Percentiles rank a stretch among this genome's conserved stretches.
These are phyloP conservation scores for Hippocampus barbouri DNA, from an alignment of 2,113 vertebrate genomes.

Conservation along the genomic window DNA sequence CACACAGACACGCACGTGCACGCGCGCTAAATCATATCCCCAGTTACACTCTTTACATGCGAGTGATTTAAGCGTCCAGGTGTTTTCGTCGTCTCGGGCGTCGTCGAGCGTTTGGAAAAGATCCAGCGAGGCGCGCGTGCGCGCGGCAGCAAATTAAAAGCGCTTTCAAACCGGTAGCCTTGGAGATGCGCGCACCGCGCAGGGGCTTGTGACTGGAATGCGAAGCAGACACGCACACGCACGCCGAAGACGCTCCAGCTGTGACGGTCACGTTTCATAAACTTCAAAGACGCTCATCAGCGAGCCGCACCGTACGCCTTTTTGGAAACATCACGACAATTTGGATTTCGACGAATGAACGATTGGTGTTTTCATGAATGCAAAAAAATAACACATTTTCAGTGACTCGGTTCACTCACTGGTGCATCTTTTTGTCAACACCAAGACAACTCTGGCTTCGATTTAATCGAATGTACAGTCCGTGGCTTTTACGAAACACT, in stretches of 20 bases:
- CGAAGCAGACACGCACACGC: not conserved
- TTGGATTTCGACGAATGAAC: not conserved
- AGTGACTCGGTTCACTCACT: too few relatives aligned
- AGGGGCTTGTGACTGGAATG: not conserved
- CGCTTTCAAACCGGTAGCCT: not conserved
- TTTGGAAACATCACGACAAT: not conserved
- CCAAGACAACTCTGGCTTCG: too few relatives aligned
- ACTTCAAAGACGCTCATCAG: too few relatives aligned
- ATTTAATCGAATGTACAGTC: too few relatives aligned
- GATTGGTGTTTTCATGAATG: too few relatives aligned
- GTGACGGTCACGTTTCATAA: not conserved
- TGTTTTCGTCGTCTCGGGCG: not conserved
- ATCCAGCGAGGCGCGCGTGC: not conserved
- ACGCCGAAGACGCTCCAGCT: not conserved
- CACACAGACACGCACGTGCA: conserved; percentile 64
- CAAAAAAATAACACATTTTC: too few relatives aligned
- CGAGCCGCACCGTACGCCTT: not conserved
- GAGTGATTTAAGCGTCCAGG: conserved; percentile 2
- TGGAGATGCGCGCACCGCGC: not conserved
- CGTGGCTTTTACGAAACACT: too few relatives aligned
- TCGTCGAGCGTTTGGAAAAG: not conserved
- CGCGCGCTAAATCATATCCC: conserved; percentile 54
- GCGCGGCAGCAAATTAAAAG: not conserved
- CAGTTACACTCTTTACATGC: conserved; percentile 58
- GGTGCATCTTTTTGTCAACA: too few relatives aligned